Base-by-base conservation (phyloP, 30 jellyfish, hydroid and myxozoan genomes). In the Turritopsis dohrnii region DNA sequence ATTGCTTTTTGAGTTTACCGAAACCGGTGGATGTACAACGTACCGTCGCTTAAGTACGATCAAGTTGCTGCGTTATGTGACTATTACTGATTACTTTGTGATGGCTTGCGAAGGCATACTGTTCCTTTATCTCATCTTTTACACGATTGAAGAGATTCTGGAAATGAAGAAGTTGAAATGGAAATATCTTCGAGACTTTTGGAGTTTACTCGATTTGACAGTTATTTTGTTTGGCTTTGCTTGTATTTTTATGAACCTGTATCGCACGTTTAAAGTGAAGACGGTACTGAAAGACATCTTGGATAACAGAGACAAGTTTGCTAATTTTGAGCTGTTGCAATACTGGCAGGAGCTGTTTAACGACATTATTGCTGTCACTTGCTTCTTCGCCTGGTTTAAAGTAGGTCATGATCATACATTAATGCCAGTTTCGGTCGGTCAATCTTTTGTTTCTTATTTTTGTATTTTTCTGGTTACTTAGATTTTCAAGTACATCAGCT, bases 401-500 rank as follows among this genome's bases (percentile, higher is more conserved):
- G 99, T 93, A 25, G 9, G 89, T 79, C 21, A 52, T 22, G 79
- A n/a, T 20, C 19, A 24, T 7, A 7, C 8, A 9, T 13, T 41
- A 3, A 41, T 3, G 60, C 5, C 5, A 41, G 9, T 41, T 41
- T 41, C 13, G 5, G 60, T 3, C 13, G 60, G n/a, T n/a, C n/a
- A n/a, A n/a, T n/a, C n/a, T n/a, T n/a, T n/a, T n/a, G n/a, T n/a
- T n/a, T n/a, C n/a, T n/a, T n/a, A 13, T 41, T 41, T 13, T 13
- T 41, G 16, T 31, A 20, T 18, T 5, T 21, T 54, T 21, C 76
- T 76, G 52, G 0, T 65, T 9, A 52, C 80, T 23, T 82, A 92
- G 97, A 95, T 92, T 23, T 92, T 92, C 96, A 92, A 92, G 65
- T 93, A 88, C 85, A 88, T 93, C 90, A 89, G 96, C 85, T 89